These are phyloP conservation scores for Drosophila neoperkinsi DNA, from an alignment of 2,888 invertebrate species.

Conservation along the genomic window DNA sequence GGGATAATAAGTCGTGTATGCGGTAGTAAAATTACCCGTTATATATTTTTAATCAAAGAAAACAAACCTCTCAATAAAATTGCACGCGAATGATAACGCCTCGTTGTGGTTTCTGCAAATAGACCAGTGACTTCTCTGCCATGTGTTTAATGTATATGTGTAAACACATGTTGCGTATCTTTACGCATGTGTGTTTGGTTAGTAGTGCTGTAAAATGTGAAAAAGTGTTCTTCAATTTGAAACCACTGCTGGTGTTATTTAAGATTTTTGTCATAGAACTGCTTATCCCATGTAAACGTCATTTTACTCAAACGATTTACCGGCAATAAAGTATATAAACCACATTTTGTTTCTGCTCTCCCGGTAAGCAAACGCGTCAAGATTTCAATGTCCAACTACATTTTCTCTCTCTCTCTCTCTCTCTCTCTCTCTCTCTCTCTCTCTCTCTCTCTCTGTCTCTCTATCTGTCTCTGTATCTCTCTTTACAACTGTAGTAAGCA, in stretches of 20 bases:
- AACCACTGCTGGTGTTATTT: neutral
- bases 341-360: neutral
- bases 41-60: neutral
- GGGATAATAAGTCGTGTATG: neutral
- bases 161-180: neutral
- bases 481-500: neutral
- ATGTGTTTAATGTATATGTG: neutral
- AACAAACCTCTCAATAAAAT: neutral
- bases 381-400: neutral
- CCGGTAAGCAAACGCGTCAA: neutral
- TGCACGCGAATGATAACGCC: slow-evolving; percentile 18
- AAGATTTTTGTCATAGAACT: neutral
- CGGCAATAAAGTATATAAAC: neutral
- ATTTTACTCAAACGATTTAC: neutral
- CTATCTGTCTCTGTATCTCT: neutral
- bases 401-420: neutral
- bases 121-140: slow-evolving; percentile 21
- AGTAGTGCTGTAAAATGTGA: slow-evolving; percentile 39
- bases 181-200: neutral
- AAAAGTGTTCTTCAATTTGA: slow-evolving; percentile 17
- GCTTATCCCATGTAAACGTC: neutral
- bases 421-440: no score
- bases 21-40: neutral
- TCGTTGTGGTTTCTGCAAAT: slow-evolving; percentile 12
- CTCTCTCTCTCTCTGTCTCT: neutral